These are phyloP conservation scores for Andricus grossulariae DNA, from an alignment of 1,140 invertebrate genomes.

Conservation along the genomic window DNA sequence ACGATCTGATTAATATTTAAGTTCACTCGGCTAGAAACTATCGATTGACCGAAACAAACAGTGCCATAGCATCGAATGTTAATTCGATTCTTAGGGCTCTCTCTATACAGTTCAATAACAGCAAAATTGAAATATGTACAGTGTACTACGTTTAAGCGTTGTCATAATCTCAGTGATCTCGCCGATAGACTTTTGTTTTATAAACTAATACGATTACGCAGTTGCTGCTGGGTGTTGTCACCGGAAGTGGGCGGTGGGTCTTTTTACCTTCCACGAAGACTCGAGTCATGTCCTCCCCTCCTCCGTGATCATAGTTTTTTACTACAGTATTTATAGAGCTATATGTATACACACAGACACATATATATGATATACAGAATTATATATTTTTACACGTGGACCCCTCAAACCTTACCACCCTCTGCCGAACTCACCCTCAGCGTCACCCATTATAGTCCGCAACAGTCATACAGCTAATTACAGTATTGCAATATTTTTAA, in stretches of 20 bases:
- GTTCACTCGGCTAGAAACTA: background rate
- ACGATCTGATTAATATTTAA: slow-evolving; percentile 23
- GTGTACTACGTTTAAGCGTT: slow-evolving; percentile 25
- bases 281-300: slow-evolving; percentile 55
- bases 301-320: slow-evolving; percentile 67
- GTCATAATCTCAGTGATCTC: slow-evolving; percentile 48
- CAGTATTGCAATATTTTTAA: slow-evolving; percentile 76
- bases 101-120: no score
- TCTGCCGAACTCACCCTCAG: slow-evolving; percentile 28
- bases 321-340: slow-evolving; percentile 72
- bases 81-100: background rate
- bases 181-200: slow-evolving; percentile 55
- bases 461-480: slow-evolving; percentile 75
- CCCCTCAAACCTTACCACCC: slow-evolving; percentile 14
- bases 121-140: background rate
- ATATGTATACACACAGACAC: slow-evolving; percentile 61
- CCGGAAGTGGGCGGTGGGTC: slow-evolving; percentile 41
- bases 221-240: slow-evolving; percentile 41
- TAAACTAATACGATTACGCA: slow-evolving; percentile 39
- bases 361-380: slow-evolving; percentile 51
- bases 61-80: slow-evolving; percentile 5
- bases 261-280: slow-evolving; percentile 44
- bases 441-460: slow-evolving; percentile 66
- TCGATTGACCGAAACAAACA: slow-evolving; percentile 2
- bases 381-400: slow-evolving; percentile 54